Conservation (phyloP, 1,140 invertebrate genomes). For the Laupala kohalensis region DNA sequence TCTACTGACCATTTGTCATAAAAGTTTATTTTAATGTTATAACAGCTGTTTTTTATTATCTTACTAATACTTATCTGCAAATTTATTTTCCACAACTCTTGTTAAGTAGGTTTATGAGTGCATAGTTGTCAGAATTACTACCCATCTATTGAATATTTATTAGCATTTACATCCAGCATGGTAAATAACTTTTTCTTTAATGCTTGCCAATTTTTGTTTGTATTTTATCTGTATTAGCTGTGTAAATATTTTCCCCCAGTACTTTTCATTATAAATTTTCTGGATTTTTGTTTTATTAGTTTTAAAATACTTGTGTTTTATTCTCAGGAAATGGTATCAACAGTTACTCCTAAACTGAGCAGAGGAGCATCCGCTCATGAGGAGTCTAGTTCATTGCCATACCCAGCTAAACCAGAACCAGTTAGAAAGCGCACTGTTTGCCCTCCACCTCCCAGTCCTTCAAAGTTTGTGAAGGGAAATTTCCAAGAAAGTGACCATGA, state of each 20-base stretch:
- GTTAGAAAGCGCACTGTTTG: conserved; percentile 15
- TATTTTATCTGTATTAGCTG: neutral
- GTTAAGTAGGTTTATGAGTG: no score
- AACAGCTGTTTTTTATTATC: no score
- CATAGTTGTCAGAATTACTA: no score
- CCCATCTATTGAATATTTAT: no score
- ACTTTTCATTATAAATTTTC: neutral
- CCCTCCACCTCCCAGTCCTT: conserved; percentile 39
- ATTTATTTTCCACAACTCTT: no score
- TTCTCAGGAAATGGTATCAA: conserved; percentile 31
- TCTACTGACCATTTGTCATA: no score
- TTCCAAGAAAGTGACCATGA: conserved; percentile 58
- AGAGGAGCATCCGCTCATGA: neutral
- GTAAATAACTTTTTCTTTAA: neutral
- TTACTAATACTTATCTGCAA: no score
- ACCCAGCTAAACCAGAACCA: conserved; percentile 31
- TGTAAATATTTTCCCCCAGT: neutral
- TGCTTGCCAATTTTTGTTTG: neutral
- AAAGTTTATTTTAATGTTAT: no score
- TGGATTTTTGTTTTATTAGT: neutral
- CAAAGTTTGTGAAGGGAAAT: conserved; percentile 53
- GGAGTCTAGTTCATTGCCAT: conserved; percentile 27
- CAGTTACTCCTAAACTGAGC: conserved; percentile 26
- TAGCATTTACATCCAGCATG: neutral
- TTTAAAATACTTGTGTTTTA: conserved; percentile 1